phyloP scores from a whole-genome alignment of 2,888 invertebrate species.

The Colostygia pectinataria region DNA sequence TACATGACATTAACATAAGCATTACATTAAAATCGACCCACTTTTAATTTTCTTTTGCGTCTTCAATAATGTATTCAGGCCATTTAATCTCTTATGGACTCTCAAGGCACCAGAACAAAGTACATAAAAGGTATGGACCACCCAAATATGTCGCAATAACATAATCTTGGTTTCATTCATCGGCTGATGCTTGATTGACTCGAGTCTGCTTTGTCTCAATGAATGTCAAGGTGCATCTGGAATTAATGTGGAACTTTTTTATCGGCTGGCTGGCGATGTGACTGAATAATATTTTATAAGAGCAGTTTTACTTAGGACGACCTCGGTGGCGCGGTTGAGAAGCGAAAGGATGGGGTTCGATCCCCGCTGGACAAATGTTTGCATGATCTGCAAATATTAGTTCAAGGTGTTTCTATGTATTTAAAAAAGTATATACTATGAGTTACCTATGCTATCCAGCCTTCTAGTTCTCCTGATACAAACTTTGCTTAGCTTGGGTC shows the following conservation, averaged over 20 bases:
- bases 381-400: too few species aligned
- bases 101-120: slow-evolving; percentile 22
- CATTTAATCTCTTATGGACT: slow-evolving; percentile 12
- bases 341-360: too few species aligned
- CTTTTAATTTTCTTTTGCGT: slow-evolving; percentile 8
- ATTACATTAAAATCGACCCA: slow-evolving; percentile 11
- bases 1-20: too few species aligned
- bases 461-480: too few species aligned
- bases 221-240: slow-evolving; percentile 17
- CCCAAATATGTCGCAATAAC: slow-evolving; percentile 19
- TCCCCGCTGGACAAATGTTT: too few species aligned
- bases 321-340: too few species aligned
- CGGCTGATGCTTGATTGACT: slow-evolving; percentile 19
- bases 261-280: slow-evolving; percentile 1
- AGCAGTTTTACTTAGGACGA: too few species aligned
- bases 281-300: too few species aligned
- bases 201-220: slow-evolving; percentile 14
- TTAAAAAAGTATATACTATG: too few species aligned
- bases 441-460: too few species aligned
- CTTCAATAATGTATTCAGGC: slow-evolving; percentile 25
- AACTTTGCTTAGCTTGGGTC: too few species aligned
- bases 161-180: slow-evolving; percentile 30
- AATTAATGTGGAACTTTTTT: slow-evolving; percentile 7
- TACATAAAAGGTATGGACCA: slow-evolving; percentile 18
- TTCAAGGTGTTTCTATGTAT: too few species aligned